A percentile compares a stretch with the other conserved stretches of the same genome.
phyloP scores from a whole-genome alignment of 2,888 invertebrate species.

The Scaptodrosophila latifasciaeformis region DNA sequence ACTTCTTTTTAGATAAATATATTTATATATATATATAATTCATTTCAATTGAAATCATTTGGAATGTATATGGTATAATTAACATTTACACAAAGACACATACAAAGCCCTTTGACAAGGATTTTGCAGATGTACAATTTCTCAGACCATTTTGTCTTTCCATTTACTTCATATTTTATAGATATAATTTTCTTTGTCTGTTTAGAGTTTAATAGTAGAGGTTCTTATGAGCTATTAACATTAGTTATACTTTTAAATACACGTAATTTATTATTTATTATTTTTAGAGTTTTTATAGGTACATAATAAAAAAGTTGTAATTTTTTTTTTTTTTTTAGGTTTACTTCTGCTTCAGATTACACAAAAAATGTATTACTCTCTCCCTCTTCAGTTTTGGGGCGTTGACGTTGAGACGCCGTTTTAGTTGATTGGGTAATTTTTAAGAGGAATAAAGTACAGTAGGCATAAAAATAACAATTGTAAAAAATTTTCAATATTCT shows the following conservation, averaged over 20 bases:
- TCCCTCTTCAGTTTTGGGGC: conserved; percentile 11
- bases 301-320: conserved; percentile 56
- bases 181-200: conserved; percentile 28
- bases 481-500: conserved; percentile 52
- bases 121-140: background rate
- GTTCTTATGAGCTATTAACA: conserved; percentile 61
- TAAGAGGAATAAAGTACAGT: conserved; percentile 40
- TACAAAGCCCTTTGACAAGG: conserved; percentile 7
- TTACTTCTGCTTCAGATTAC: conserved; percentile 18
- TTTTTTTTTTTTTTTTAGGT: conserved; percentile 32
- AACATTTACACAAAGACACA: conserved; percentile 18
- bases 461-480: conserved; percentile 68
- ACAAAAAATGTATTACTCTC: background rate
- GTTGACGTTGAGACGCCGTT: too few species aligned
- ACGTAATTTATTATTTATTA: conserved; percentile 40
- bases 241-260: conserved; percentile 46
- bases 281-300: conserved; percentile 1
- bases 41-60: conserved; percentile 41
- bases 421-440: conserved; percentile 13
- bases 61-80: conserved; percentile 57
- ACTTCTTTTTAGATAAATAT: too few species aligned
- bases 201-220: conserved; percentile 58
- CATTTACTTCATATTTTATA: conserved; percentile 20
- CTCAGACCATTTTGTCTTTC: conserved; percentile 23
- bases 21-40: too few species aligned